Conservation (phyloP, 2,113 vertebrate genomes). For the Spermophilus dauricus region DNA sequence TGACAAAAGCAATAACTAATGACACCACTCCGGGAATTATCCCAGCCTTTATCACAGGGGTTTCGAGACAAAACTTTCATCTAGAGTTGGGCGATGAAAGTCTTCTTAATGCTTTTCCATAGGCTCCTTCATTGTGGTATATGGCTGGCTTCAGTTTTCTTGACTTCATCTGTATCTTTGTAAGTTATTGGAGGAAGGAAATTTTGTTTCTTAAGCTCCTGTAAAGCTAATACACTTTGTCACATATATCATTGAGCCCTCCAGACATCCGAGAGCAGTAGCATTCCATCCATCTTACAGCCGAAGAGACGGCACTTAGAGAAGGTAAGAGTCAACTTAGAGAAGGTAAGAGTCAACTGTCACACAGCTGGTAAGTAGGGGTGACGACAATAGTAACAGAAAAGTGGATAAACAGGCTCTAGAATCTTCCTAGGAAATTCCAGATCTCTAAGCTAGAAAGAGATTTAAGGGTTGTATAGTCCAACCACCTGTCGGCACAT, state of each 20-base stretch:
- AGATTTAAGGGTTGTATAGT: background rate
- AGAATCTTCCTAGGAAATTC: background rate
- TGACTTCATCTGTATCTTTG: background rate
- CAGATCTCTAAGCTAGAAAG: background rate
- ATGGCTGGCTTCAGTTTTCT: background rate
- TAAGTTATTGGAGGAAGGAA: background rate
- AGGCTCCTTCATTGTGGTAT: background rate
- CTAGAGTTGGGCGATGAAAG: conserved; percentile 32
- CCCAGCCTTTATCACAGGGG: conserved; percentile 14
- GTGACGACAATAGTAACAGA: background rate
- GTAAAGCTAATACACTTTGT: background rate
- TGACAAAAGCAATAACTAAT: conserved; percentile 59
- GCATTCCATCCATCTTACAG: background rate
- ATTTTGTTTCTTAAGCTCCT: background rate
- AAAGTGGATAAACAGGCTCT: background rate
- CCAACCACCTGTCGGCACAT: background rate
- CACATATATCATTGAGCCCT: background rate
- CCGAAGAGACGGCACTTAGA: background rate
- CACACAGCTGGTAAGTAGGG: background rate
- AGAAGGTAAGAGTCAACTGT: background rate
- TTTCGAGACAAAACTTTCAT: conserved; percentile 59
- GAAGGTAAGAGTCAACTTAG: no score
- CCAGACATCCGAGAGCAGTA: background rate
- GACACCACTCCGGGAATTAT: background rate
- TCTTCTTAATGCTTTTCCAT: conserved; percentile 21